These are phyloP conservation scores for Drosophila atroscutellata DNA, from an alignment of 2,888 invertebrate species.

Conservation along the genomic window DNA sequence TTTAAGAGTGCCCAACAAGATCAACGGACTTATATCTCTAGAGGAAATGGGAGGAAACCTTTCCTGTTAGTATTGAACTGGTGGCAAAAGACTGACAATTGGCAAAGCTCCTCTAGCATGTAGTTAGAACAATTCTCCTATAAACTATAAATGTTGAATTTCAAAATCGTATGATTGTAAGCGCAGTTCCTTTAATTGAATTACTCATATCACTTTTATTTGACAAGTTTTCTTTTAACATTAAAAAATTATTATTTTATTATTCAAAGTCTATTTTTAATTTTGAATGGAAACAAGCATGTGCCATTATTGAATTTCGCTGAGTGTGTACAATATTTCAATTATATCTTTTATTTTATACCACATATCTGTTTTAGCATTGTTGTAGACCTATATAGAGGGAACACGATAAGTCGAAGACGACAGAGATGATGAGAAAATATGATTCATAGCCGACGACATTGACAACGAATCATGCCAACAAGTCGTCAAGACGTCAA, in stretches of 20 bases:
- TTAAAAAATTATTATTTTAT: not conserved
- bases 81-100: not conserved
- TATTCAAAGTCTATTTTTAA: not conserved
- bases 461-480: slow-evolving; percentile 48
- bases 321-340: not conserved
- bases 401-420: slow-evolving; percentile 30
- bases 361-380: slow-evolving; percentile 11
- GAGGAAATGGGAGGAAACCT: not conserved
- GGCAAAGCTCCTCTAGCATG: not conserved
- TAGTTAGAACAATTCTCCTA: not conserved
- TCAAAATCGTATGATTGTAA: too few species aligned
- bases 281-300: not conserved
- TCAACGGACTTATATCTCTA: not conserved
- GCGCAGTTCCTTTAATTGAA: too few species aligned
- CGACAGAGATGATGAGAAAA: slow-evolving; percentile 48
- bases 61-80: not conserved
- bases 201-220: not conserved
- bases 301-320: not conserved
- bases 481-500: slow-evolving; percentile 15
- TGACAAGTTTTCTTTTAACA: not conserved
- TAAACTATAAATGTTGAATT: too few species aligned
- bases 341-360: slow-evolving; percentile 8
- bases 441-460: slow-evolving; percentile 46
- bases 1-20: not conserved
- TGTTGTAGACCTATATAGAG: slow-evolving; percentile 10